Evolutionary conservation across 1,140 invertebrate species (phyloP), one percentile per base, ranked within the genome.

Genomic region (Brachionus rotundiformis): DNA sequence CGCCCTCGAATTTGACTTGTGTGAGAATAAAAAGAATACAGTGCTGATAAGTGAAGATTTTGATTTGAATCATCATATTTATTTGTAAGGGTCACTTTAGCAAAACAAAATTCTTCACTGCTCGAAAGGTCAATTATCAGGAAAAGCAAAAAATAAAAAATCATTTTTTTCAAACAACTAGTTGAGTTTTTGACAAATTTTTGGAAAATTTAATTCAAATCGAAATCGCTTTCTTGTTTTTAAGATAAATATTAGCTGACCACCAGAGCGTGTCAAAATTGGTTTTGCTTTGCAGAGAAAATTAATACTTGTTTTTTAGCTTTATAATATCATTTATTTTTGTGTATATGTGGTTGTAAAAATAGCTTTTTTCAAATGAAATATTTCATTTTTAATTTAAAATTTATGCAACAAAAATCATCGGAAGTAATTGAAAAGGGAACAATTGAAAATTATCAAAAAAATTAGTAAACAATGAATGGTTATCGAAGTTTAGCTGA

Each of bases 1-100:
- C 31, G 63, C 6, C 63, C 63, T 36, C 36, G 16, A 19, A 68
- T 41, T 36, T 33, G 7, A 16, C 29, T 68, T 31, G 63, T 68
- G 10, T 33, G 63, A 3, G 63, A 68, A 10, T 68, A 11, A 10
- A 68, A 13, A 19, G 63, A 33, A 36, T 68, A 68, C 4, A 68
- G 31, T 7, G 29, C 63, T 33, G 63, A 68, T 19, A 68, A 19
- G 3, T 33, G 16, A 3, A 68, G 33, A 8, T 68, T 68, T 68
- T 68, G 63, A 68, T 33, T 36, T 3, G 63, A 68, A 4, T 68
- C 63, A 31, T 68, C 63, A 39, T 19, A 68, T 68, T 68, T 68
- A 19, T 68, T 68, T 19, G 16, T 19, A 6, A 68, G 11, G 8
- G 63, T 68, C 8, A 68, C 16, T 68, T 68, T 68, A 6, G 63